Percentiles rank a stretch among this genome's conserved stretches.
phyloP scores from a whole-genome alignment of 1,140 invertebrate species.

The Camponotus vicinus region DNA sequence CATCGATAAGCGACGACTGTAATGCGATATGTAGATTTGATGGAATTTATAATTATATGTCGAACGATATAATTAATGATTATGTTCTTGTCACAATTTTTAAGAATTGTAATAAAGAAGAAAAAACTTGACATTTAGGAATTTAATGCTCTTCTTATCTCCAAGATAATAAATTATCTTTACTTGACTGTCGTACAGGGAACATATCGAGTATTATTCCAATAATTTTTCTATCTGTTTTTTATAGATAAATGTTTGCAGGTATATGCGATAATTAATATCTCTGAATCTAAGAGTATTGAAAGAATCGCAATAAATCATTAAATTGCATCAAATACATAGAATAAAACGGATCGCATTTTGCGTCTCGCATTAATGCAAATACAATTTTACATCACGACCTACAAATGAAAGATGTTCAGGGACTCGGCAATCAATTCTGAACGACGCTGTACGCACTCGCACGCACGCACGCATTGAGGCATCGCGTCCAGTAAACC shows the following conservation, averaged over 20 bases:
- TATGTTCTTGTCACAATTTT: background rate
- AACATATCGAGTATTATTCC: background rate
- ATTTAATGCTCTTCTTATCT: background rate
- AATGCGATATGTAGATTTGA: background rate
- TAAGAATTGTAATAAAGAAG: too few species aligned
- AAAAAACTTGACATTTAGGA: background rate
- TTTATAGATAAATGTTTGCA: background rate
- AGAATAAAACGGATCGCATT: background rate
- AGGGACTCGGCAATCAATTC: background rate
- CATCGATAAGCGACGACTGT: constrained; percentile 28
- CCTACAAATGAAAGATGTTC: background rate
- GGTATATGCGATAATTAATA: background rate
- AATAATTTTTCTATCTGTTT: background rate
- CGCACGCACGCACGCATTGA: constrained; percentile 68
- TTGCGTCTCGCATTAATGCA: background rate
- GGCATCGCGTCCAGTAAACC: constrained; percentile 77
- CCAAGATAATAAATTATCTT: background rate
- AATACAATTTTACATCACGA: too few species aligned
- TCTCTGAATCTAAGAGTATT: background rate
- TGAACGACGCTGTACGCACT: constrained; percentile 48
- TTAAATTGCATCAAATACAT: too few species aligned
- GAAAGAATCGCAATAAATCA: background rate
- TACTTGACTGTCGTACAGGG: background rate
- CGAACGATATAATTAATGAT: background rate
- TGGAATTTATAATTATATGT: background rate